Conservation (phyloP, 2,797 vertebrate species). For the Sibirionetta formosa region DNA sequence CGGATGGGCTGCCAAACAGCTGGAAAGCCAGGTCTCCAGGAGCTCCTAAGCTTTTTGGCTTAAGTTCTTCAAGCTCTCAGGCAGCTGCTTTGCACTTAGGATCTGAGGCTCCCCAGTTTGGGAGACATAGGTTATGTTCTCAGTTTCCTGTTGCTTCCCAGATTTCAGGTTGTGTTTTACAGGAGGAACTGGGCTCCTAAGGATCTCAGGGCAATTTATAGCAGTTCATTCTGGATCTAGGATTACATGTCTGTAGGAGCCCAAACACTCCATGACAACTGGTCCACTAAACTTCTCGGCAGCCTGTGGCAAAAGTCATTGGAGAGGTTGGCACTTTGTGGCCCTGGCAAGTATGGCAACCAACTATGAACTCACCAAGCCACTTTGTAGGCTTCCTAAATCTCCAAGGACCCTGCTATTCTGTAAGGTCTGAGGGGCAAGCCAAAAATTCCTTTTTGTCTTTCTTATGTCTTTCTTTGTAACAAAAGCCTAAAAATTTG, state of each 20-base stretch:
- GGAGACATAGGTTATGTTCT: neutral
- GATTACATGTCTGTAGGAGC: neutral
- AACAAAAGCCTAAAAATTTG: neutral
- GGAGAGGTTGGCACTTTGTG: neutral
- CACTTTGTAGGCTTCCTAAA: neutral
- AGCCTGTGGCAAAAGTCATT: neutral
- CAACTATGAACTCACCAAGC: neutral
- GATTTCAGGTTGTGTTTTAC: neutral
- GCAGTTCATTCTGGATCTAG: neutral
- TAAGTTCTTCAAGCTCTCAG: constrained; percentile 4
- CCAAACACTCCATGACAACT: neutral
- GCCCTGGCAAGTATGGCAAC: neutral
- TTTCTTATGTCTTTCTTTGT: neutral
- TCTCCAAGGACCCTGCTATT: neutral
- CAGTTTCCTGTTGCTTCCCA: neutral
- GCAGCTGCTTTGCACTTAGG: constrained; percentile 1
- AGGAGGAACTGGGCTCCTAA: neutral
- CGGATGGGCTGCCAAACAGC: constrained; percentile 67
- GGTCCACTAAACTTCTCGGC: neutral
- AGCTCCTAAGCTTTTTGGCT: constrained; percentile 41
- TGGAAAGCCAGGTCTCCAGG: constrained; percentile 56
- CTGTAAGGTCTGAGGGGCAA: neutral
- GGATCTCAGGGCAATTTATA: neutral
- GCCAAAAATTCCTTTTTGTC: neutral
- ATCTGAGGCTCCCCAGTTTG: neutral